A percentile compares a stretch with the other conserved stretches of the same genome.
Conservation (phyloP, 2,113 vertebrate species). For the Prinia subflava region DNA sequence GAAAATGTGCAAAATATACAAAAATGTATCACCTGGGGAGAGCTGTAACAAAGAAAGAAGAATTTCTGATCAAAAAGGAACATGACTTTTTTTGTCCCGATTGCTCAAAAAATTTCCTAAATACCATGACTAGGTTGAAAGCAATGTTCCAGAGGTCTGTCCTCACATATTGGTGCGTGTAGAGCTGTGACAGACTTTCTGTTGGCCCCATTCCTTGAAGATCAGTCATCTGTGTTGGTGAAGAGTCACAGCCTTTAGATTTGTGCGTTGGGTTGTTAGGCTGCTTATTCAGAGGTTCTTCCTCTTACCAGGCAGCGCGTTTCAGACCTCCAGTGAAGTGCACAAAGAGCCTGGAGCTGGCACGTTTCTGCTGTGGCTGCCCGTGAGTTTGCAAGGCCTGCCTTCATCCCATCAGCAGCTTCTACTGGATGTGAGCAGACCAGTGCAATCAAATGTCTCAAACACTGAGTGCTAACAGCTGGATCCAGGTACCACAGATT, state of each 20-base stretch:
- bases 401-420: not conserved
- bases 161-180: not conserved
- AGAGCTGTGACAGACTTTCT: not conserved
- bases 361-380: not conserved
- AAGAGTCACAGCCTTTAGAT: not conserved
- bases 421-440: not conserved
- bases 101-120: not conserved
- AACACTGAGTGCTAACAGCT: not conserved
- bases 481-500: not conserved
- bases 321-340: not conserved
- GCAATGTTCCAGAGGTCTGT: not conserved
- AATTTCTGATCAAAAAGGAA: slow-evolving; percentile 24
- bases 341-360: not conserved
- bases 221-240: not conserved
- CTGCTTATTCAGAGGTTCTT: not conserved
- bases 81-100: not conserved
- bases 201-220: slow-evolving; percentile 8
- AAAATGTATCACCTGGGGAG: not conserved
- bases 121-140: not conserved
- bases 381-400: not conserved
- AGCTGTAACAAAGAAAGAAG: not conserved
- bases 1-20: not conserved
- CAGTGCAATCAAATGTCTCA: not conserved
- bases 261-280: not conserved
- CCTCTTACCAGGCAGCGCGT: not conserved